phyloP scores from a whole-genome alignment of 2,113 vertebrate genomes.

The Drymodes brunneopygia region DNA sequence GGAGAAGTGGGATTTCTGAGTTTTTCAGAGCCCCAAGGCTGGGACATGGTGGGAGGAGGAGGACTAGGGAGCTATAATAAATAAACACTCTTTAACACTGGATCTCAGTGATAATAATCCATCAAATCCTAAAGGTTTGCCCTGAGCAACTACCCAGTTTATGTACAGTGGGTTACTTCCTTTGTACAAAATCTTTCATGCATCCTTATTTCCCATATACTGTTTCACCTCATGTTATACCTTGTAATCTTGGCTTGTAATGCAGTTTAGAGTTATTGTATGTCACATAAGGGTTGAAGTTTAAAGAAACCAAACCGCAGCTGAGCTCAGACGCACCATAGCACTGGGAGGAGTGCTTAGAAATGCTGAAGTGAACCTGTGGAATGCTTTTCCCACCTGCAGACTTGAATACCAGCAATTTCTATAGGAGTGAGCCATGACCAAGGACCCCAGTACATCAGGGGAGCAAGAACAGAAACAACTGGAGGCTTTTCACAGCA shows the following conservation, averaged over 20 bases:
- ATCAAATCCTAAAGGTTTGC: constrained; percentile 24
- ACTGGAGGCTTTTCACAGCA: not conserved
- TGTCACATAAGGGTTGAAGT: not conserved
- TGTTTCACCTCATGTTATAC: constrained; percentile 8
- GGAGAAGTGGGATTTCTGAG: not conserved
- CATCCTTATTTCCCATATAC: constrained; percentile 21
- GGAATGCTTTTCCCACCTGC: not conserved
- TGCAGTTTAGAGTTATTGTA: not conserved
- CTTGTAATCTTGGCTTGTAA: constrained; percentile 24
- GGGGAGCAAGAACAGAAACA: not conserved
- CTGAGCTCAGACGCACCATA: rapidly evolving
- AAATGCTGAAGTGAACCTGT: not conserved
- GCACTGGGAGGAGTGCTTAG: not conserved
- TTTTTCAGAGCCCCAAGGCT: not conserved
- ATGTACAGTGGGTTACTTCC: not conserved
- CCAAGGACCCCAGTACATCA: not conserved
- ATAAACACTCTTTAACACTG: constrained; percentile 7
- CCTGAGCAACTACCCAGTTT: not conserved
- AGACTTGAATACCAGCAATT: not conserved
- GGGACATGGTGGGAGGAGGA: not conserved
- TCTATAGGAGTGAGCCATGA: not conserved
- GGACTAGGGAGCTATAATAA: not conserved
- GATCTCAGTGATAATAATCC: constrained; percentile 19
- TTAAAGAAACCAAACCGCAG: not conserved
- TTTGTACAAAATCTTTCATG: constrained; percentile 32